A percentile compares a stretch with the other conserved stretches of the same genome.
phyloP scores from a whole-genome alignment of 2,888 invertebrate genomes.

The Pseudococcus longispinus region DNA sequence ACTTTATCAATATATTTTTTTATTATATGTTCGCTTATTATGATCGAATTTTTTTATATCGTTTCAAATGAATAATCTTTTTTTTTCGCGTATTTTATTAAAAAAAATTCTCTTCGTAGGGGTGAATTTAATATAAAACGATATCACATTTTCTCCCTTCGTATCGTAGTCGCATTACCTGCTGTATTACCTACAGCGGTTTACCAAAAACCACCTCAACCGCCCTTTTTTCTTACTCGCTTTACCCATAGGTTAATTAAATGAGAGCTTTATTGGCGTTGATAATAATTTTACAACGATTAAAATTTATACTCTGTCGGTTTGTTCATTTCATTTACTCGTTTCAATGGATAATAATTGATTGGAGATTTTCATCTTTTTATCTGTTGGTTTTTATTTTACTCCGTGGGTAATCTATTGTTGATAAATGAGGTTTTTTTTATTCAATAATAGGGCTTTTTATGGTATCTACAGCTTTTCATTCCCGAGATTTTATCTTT shows the following conservation, averaged over 20 bases:
- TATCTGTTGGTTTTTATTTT: background rate
- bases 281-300: background rate
- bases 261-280: background rate
- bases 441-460: background rate
- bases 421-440: background rate
- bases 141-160: background rate
- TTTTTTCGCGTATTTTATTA: background rate
- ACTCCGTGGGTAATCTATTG: background rate
- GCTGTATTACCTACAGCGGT: background rate
- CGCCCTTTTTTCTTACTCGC: background rate
- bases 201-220: background rate
- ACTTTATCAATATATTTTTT: conserved; percentile 34
- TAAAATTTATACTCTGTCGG: background rate
- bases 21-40: conserved; percentile 28
- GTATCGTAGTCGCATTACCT: conserved; percentile 5
- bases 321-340: background rate
- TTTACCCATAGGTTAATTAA: background rate
- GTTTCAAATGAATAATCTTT: conserved; percentile 1
- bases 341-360: background rate
- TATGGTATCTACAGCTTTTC: background rate
- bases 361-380: background rate
- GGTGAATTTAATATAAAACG: conserved; percentile 2
- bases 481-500: background rate
- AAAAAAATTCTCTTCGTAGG: background rate
- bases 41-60: conserved; percentile 29